Evolutionary conservation across 2,888 invertebrate genomes (phyloP).

Genomic region (Drosophila histrio): DNA sequence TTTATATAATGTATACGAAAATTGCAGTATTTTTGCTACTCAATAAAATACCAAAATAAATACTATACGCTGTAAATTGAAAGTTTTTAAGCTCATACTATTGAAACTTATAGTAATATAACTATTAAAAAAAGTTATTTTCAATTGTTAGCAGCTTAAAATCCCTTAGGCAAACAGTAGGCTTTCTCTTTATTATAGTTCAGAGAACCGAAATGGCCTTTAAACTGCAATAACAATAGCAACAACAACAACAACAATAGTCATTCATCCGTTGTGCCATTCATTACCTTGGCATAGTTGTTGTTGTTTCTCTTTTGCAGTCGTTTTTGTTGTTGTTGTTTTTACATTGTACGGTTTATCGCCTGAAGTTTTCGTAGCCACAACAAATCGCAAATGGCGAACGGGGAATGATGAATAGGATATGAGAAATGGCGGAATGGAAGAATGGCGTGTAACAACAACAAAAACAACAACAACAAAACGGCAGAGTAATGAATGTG

Average conservation of each 20-base stretch:
- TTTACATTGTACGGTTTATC: conserved; percentile 58
- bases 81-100: not conserved
- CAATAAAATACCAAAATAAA: not conserved
- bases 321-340: conserved; percentile 4
- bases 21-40: not conserved
- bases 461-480: conserved; percentile 32
- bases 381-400: conserved; percentile 61
- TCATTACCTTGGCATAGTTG: conserved; percentile 50
- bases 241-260: not conserved
- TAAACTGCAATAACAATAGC: not conserved
- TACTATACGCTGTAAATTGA: not conserved
- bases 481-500: conserved; percentile 46
- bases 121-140: not conserved
- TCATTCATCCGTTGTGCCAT: not conserved
- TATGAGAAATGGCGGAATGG: conserved; percentile 8
- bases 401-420: conserved; percentile 22
- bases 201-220: conserved; percentile 36
- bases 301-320: not conserved
- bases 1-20: no score
- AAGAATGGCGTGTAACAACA: conserved; percentile 52
- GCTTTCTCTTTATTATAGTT: not conserved
- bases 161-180: not conserved
- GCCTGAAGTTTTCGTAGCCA: conserved; percentile 62
- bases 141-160: not conserved
- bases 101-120: not conserved